These are phyloP conservation scores for Garra rufa DNA, from an alignment of 2,113 vertebrate species.

Conservation along the genomic window DNA sequence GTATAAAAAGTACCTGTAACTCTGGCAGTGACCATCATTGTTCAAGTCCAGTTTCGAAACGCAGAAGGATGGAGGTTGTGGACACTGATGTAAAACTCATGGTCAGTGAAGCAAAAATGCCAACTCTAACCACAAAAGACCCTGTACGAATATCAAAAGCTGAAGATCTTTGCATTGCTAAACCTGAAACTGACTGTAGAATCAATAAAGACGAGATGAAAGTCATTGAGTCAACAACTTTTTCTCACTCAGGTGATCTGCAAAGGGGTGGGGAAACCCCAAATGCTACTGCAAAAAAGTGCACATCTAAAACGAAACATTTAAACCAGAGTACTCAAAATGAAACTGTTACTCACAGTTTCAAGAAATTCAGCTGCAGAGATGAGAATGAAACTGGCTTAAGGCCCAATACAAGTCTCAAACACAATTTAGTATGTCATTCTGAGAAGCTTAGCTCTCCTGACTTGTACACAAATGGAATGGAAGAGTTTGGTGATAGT, in stretches of 20 bases:
- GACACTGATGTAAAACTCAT: neutral
- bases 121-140: neutral
- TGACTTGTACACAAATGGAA: conserved; percentile 67
- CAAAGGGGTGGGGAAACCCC: neutral
- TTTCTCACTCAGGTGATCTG: neutral
- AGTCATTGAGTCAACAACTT: neutral
- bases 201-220: neutral
- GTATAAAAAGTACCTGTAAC: neutral
- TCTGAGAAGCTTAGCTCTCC: conserved; percentile 70
- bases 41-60: conserved; percentile 67
- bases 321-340: conserved; percentile 3
- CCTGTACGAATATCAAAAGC: neutral
- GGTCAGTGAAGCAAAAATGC: neutral
- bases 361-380: neutral
- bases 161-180: neutral
- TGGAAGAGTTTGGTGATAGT: conserved; percentile 86
- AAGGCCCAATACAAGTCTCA: neutral
- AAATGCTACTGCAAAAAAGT: neutral
- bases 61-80: conserved; percentile 60
- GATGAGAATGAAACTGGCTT: neutral
- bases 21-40: conserved; percentile 19
- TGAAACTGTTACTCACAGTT: neutral
- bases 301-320: conserved; percentile 38
- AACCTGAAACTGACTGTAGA: conserved; percentile 7
- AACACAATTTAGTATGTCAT: neutral